phyloP scores from a whole-genome alignment of 2,888 invertebrate genomes.

The Ecliptopera silaceata region DNA sequence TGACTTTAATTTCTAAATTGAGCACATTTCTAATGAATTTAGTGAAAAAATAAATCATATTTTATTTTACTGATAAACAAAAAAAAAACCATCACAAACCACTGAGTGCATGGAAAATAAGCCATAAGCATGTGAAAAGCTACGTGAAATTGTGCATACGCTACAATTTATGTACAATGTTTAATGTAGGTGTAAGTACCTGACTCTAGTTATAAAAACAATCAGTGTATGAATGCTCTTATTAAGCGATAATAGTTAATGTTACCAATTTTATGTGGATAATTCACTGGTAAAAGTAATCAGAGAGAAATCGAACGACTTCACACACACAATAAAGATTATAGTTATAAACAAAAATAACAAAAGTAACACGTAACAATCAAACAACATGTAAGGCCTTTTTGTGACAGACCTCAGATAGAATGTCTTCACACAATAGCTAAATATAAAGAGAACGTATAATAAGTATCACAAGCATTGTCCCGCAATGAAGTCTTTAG shows the following conservation, averaged over 20 bases:
- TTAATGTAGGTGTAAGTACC: neutral
- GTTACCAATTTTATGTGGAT: neutral
- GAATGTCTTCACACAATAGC: neutral
- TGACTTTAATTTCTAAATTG: conserved; percentile 18
- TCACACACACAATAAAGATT: conserved; percentile 2
- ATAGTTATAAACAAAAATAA: conserved; percentile 3
- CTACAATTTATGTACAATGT: neutral
- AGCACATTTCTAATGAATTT: conserved; percentile 18
- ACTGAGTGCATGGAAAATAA: neutral
- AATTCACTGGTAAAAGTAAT: conserved; percentile 6
- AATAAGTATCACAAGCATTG: conserved; percentile 36
- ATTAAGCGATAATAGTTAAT: neutral
- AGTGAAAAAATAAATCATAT: neutral
- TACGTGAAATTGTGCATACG: neutral
- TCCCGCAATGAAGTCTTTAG: conserved; percentile 32
- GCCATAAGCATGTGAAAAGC: neutral
- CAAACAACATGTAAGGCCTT: conserved; percentile 10
- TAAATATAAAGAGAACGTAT: conserved; percentile 23
- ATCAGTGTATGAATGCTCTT: neutral
- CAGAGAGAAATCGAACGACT: conserved; percentile 2
- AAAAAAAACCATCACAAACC: neutral
- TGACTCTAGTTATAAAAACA: neutral
- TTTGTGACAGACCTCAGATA: neutral
- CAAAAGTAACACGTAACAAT: conserved; percentile 16
- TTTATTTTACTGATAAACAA: neutral